Conservation (phyloP, 1,140 invertebrate genomes). For the Macrobrachium rosenbergii region DNA sequence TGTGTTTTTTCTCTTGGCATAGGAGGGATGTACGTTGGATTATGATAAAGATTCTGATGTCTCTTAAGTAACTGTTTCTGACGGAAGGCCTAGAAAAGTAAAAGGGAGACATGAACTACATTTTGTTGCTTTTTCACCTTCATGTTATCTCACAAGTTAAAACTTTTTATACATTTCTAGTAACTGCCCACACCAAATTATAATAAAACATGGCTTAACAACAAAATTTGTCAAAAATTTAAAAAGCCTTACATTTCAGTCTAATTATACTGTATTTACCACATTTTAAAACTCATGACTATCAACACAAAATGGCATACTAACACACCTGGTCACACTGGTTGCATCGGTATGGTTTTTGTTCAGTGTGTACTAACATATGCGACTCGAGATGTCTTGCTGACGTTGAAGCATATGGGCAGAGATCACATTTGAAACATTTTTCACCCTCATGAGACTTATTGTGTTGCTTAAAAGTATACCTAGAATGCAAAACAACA, state of each 20-base stretch:
- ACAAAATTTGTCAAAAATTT: slow-evolving; percentile 68
- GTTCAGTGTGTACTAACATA: slow-evolving; percentile 94
- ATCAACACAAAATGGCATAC: background rate
- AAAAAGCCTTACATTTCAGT: background rate
- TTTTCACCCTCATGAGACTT: slow-evolving; percentile 98
- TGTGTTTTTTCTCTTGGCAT: slow-evolving; percentile 90
- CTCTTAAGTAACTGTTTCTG: slow-evolving; percentile 93
- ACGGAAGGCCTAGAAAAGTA: slow-evolving; percentile 75
- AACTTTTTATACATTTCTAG: background rate
- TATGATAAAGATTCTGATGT: slow-evolving; percentile 95
- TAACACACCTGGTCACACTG: slow-evolving; percentile 77
- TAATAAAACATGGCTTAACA: background rate
- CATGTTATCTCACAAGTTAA: background rate
- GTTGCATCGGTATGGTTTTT: slow-evolving; percentile 89
- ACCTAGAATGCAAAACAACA: slow-evolving; percentile 56
- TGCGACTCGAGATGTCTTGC: slow-evolving; percentile 95
- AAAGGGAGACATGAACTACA: background rate
- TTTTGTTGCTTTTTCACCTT: background rate
- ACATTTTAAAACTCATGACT: background rate
- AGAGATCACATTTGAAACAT: slow-evolving; percentile 95
- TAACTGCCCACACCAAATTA: background rate
- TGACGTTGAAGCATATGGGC: slow-evolving; percentile 94
- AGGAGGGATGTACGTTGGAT: slow-evolving; percentile 91
- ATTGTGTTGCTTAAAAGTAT: slow-evolving; percentile 75
- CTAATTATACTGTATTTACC: background rate